Evolutionary conservation across 2,113 vertebrate species (phyloP).

Genomic region (Hucho hucho): DNA sequence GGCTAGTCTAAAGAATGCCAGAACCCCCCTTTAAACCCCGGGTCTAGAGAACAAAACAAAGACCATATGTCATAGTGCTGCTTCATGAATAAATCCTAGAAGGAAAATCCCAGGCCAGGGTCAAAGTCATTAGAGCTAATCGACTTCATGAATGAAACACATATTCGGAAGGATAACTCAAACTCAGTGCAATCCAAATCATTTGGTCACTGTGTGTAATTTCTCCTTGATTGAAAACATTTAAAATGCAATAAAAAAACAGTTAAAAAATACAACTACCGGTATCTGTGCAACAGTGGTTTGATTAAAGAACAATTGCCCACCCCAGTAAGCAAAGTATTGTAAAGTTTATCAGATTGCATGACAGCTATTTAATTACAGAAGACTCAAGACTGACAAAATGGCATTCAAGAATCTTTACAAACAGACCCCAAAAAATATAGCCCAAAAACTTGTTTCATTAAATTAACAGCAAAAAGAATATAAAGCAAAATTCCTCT

Average conservation of each 20-base stretch:
- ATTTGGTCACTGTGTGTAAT: neutral
- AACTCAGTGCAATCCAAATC: constrained; percentile 1
- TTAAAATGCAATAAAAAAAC: neutral
- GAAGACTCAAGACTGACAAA: neutral
- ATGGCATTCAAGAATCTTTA: too few relatives aligned
- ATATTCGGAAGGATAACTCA: neutral
- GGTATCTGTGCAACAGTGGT: neutral
- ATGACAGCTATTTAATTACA: neutral
- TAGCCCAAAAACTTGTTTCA: too few relatives aligned
- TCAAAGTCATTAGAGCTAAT: too few relatives aligned
- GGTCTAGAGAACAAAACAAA: constrained; percentile 25
- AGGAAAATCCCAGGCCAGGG: too few relatives aligned
- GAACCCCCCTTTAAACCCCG: neutral
- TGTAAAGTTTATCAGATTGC: neutral
- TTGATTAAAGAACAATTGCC: neutral
- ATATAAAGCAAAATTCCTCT: neutral
- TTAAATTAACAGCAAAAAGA: too few relatives aligned
- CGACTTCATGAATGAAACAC: constrained; percentile 4
- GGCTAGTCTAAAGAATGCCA: constrained; percentile 9
- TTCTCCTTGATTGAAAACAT: neutral
- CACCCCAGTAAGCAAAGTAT: neutral
- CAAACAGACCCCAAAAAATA: neutral
- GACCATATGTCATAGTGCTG: constrained; percentile 15
- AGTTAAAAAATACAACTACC: neutral
- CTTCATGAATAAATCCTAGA: too few relatives aligned